Evolutionary conservation across 2,888 invertebrate species (phyloP).

Genomic region (Tortricodes alternella): DNA sequence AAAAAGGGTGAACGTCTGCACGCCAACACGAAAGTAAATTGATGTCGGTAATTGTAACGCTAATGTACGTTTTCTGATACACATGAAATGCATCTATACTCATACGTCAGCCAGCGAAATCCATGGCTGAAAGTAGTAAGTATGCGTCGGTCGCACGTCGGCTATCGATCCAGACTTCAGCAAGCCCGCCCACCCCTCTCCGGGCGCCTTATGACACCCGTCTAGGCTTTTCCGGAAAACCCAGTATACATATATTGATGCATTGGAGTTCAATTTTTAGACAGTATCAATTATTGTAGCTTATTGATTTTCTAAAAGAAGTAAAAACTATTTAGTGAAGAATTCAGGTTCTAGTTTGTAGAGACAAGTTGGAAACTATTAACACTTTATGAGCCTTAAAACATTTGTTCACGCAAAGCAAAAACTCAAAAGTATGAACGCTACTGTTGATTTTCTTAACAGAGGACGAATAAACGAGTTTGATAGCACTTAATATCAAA

Average conservation of each 20-base stretch:
- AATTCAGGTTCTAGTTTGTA: background rate
- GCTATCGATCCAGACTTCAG: conserved; percentile 31
- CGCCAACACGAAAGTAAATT: background rate
- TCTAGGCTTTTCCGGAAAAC: conserved; percentile 55
- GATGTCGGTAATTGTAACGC: background rate
- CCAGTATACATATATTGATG: conserved; percentile 31
- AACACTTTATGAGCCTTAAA: background rate
- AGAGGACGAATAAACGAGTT: too few relatives aligned
- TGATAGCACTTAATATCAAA: background rate
- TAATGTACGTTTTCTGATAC: background rate
- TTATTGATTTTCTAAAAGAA: conserved; percentile 9
- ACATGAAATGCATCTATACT: background rate
- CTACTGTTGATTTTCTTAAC: background rate
- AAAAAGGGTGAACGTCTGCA: conserved; percentile 7
- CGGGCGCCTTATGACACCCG: conserved; percentile 49
- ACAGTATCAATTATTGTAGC: conserved; percentile 1
- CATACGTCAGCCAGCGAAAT: background rate
- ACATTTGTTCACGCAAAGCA: background rate
- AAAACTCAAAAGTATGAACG: background rate
- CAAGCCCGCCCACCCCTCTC: conserved; percentile 35
- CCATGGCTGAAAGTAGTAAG: conserved; percentile 8
- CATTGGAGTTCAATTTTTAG: conserved; percentile 30
- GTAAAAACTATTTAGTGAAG: background rate
- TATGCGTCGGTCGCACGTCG: conserved; percentile 21
- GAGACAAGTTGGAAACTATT: background rate